phyloP scores from a whole-genome alignment of 2,888 invertebrate species.

The Drosophila ezoana region DNA sequence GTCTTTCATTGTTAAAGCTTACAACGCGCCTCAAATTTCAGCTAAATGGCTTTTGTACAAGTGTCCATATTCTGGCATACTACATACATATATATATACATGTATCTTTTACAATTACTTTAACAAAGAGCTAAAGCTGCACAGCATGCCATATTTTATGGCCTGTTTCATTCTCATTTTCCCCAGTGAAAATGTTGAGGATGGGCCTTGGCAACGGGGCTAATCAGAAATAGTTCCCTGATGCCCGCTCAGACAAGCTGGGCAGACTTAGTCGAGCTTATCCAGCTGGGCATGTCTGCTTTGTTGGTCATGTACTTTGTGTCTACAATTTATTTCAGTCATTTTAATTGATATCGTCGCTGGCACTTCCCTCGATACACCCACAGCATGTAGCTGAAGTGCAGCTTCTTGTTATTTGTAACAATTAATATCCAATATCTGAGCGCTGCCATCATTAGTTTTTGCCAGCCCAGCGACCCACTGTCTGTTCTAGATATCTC shows the following conservation, averaged over 20 bases:
- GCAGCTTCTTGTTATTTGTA: constrained; percentile 71
- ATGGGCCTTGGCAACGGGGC: constrained; percentile 43
- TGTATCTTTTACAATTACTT: constrained; percentile 33
- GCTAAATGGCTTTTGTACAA: constrained; percentile 22
- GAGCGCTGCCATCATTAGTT: constrained; percentile 71
- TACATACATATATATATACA: constrained; percentile 3
- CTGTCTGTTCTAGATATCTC: constrained; percentile 59
- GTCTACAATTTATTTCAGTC: constrained; percentile 73
- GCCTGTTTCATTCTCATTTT: constrained; percentile 23
- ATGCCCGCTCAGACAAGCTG: constrained; percentile 31
- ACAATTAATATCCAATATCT: constrained; percentile 80
- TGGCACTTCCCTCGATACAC: constrained; percentile 2
- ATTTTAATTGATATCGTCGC: constrained; percentile 74
- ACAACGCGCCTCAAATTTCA: constrained; percentile 21
- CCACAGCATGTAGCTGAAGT: constrained; percentile 6
- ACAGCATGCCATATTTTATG: constrained; percentile 46
- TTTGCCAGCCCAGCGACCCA: constrained; percentile 34
- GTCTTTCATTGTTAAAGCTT: constrained; percentile 23
- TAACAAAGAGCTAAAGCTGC: constrained; percentile 1
- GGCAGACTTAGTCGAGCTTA: constrained; percentile 27
- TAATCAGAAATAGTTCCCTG: constrained; percentile 65
- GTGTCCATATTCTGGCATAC: not conserved
- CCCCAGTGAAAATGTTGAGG: constrained; percentile 6
- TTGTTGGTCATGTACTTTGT: constrained; percentile 38
- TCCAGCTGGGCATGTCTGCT: constrained; percentile 22